Evolutionary conservation across 2,888 invertebrate species (phyloP), one percentile per base, ranked within the genome.

Genomic region (Lycocerus yunnanus): DNA sequence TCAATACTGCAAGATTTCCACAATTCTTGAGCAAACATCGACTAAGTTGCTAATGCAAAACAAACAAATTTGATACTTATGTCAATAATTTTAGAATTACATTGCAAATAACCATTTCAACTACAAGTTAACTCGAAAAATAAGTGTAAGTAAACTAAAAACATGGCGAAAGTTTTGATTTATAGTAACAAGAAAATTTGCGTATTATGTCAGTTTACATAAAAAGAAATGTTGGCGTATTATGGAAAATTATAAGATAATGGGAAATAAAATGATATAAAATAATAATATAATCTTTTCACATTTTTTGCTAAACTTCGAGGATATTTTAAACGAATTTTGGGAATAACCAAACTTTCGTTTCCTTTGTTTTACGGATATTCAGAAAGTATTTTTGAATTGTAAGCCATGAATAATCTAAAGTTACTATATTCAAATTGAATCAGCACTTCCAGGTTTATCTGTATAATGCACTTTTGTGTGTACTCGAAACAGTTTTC

Each of bases 21-120:
- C 80, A 80, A 81, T 81, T 81, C 81, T 77, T 72, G 78, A 80
- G 80, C 82, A 81, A 81, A 81, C 81, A 81, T 70, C 71, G 78
- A 73, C 75, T 78, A 76, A 77, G 80, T 80, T 79, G 78, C 79
- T 79, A 80, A 80, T 75, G 78, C 78, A 79, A 79, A 80, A 80
- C 81, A 82, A 82, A 82, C 81, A 77, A 81, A 82, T 83, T 82
- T 80, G 79, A 78, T 77, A 79, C 82, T 77, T 81, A 79, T 78
- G 79, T 79, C 81, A 80, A 78, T 80, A 81, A 81, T 81, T 82
- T 78, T 74, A 78, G 78, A 81, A 81, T 80, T 78, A 78, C 74
- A 79, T 10, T 16, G 74, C 71, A 74, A 74, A 74, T 69, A 71
- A 71, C 58, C 10, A 66, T 65, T 20, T n/a, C 58, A 58, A 68